phyloP scores from a whole-genome alignment of 2,888 invertebrate species.

The Cepaea hortensis region DNA sequence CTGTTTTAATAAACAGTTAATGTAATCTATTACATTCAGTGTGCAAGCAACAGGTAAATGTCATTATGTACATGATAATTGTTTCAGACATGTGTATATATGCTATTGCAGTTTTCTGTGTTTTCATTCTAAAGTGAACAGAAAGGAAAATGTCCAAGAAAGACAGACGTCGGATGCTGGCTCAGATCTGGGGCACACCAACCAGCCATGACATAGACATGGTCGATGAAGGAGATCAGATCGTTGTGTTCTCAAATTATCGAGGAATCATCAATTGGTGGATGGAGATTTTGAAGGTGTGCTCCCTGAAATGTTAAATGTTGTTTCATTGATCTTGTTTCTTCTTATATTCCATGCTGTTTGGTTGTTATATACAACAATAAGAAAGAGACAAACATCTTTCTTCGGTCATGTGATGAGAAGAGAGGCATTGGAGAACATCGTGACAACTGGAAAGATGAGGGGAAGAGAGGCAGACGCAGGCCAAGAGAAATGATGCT shows the following conservation, averaged over 20 bases:
- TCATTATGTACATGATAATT: neutral
- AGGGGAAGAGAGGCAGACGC: too few species aligned
- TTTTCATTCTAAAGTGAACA: neutral
- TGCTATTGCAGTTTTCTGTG: neutral
- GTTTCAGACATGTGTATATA: neutral
- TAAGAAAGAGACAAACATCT: too few species aligned
- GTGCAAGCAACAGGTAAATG: neutral
- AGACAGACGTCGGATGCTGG: conserved; percentile 63
- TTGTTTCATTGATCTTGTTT: too few species aligned
- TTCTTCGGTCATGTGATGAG: too few species aligned
- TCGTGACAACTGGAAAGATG: too few species aligned
- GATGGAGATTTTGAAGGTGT: conserved; percentile 64
- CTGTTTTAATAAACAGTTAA: too few species aligned
- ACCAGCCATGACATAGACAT: conserved; percentile 69
- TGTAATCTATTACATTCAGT: too few species aligned
- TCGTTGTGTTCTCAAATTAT: conserved; percentile 66
- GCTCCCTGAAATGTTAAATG: neutral
- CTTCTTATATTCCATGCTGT: too few species aligned
- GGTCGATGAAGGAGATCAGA: conserved; percentile 69
- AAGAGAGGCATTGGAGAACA: too few species aligned
- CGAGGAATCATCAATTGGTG: conserved; percentile 66
- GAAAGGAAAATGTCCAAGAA: conserved; percentile 60
- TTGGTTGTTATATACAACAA: too few species aligned
- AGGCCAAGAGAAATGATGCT: too few species aligned
- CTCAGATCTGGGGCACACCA: conserved; percentile 68